Evolutionary conservation across 2,888 invertebrate species (phyloP), one percentile per base, ranked within the genome.

Genomic region (Dolomedes plantarius): DNA sequence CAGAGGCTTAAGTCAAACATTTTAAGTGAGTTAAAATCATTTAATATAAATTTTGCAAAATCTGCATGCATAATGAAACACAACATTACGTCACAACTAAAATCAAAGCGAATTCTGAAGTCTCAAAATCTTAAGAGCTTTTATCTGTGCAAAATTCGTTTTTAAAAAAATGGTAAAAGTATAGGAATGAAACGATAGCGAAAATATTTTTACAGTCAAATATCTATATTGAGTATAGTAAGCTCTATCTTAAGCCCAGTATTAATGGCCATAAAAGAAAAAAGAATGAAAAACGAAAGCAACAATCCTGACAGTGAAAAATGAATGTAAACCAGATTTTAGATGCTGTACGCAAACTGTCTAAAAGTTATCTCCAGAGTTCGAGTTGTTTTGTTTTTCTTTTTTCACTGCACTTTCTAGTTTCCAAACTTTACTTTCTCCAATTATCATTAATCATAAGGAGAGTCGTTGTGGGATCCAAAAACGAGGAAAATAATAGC

Each of bases 251-350:
- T 56, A 56, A 56, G 56, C 19, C 5, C 19, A 56, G 23, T 56
- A 56, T 56, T 23, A 56, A 56, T 56, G 56, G 11, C 56, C 23
- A 2, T 56, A 46, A 46, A 46, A 16, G 16, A 46, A 2, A 23
- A 56, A 3, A 3, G 19, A 56, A 19, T 23, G 23, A 56, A 56
- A 23, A 56, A 19, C 1, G 56, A 1, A 56, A 2, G 23, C 56
- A 23, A 23, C 23, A 56, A 56, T 23, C 23, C 5, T 56, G 56
- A 56, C 56, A 56, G 56, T 23, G 56, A 56, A 23, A 56, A 56
- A 56, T 56, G 56, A 56, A 56, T 56, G 56, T 23, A 56, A 56
- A 56, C 56, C 56, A 56, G 56, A 56, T 23, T 56, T 56, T 23
- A 23, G 56, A 23, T 56, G 56, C 56, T 23, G 23, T 23, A 23